Conservation (phyloP, 2,113 vertebrate genomes). For the Sphaerodactylus townsendi region DNA sequence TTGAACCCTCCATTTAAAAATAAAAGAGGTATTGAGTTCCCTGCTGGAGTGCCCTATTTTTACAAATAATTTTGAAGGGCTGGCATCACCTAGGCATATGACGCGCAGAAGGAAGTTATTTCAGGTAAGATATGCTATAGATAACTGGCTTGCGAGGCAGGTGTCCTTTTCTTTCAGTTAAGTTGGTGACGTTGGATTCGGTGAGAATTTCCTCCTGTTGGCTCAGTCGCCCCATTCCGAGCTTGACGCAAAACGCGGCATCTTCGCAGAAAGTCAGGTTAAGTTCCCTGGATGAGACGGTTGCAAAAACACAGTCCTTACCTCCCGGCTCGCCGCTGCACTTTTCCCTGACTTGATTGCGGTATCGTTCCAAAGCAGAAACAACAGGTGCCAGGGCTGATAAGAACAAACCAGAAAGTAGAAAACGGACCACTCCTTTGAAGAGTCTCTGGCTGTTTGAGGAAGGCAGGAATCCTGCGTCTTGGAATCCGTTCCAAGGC, state of each 20-base stretch:
- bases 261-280: background rate
- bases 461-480: background rate
- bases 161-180: constrained; percentile 68
- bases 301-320: constrained; percentile 47
- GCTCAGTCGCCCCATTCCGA: constrained; percentile 44
- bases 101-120: constrained; percentile 55
- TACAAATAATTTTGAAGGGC: background rate
- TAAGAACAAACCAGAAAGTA: background rate
- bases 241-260: background rate
- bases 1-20: constrained; percentile 53
- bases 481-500: background rate
- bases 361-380: fast-evolving
- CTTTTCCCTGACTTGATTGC: fast-evolving
- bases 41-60: constrained; percentile 67
- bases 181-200: constrained; percentile 17
- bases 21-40: constrained; percentile 62
- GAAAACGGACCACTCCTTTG: background rate
- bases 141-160: constrained; percentile 65
- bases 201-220: constrained; percentile 42
- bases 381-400: fast-evolving
- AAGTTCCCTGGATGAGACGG: background rate
- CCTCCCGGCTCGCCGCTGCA: constrained; percentile 3
- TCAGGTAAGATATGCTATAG: constrained; percentile 64
- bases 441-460: background rate
- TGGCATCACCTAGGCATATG: constrained; percentile 16